Evolutionary conservation across 2,797 vertebrate genomes (phyloP).

Genomic region (Sebastolobus altivelis): DNA sequence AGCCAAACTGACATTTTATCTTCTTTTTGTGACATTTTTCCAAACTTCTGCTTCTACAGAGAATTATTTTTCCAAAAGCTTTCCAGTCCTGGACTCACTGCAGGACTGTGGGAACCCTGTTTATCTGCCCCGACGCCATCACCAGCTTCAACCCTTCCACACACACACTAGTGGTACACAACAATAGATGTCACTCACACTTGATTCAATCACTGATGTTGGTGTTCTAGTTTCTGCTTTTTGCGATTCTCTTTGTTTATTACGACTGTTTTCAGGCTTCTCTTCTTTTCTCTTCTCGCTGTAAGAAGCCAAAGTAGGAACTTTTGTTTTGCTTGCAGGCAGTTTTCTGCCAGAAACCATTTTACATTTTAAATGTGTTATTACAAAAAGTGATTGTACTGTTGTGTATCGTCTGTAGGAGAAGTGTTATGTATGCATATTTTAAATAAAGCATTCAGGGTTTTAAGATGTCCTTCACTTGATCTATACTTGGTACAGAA

Average conservation of each 20-base stretch:
- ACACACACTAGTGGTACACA: conserved; percentile 22
- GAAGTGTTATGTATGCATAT: conserved; percentile 84
- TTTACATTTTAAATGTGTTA: conserved; percentile 83
- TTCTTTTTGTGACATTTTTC: not conserved
- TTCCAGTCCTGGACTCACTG: not conserved
- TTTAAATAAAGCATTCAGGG: conserved; percentile 89
- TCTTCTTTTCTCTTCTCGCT: conserved; percentile 61
- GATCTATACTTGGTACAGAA: not conserved
- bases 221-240: conserved; percentile 73
- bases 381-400: conserved; percentile 84
- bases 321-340: conserved; percentile 72
- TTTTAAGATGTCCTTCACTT: conserved; percentile 71
- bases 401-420: conserved; percentile 84
- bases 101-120: conserved; percentile 36
- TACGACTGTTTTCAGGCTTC: conserved; percentile 54
- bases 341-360: conserved; percentile 69
- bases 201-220: conserved; percentile 65
- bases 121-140: conserved; percentile 56
- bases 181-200: conserved; percentile 28
- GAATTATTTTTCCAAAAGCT: conserved; percentile 18
- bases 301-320: conserved; percentile 63
- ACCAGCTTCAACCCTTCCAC: conserved; percentile 61
- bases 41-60: conserved; percentile 2
- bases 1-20: not conserved
- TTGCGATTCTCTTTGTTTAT: conserved; percentile 60